Evolutionary conservation across 2,113 vertebrate genomes (phyloP), one percentile per base, ranked within the genome.

Genomic region (Typhlomys cinereus): DNA sequence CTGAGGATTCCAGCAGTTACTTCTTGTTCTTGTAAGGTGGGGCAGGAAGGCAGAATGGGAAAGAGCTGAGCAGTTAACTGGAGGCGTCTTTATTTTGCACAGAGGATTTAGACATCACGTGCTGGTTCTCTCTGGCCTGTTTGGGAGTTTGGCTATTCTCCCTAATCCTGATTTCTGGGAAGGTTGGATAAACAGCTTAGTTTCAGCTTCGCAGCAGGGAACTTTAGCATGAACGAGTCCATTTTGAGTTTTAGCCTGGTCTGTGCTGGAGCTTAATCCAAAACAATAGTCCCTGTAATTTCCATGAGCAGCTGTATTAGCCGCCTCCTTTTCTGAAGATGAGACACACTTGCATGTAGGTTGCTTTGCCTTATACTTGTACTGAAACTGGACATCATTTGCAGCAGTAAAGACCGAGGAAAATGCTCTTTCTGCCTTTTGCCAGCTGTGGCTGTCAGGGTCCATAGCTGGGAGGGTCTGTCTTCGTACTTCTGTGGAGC

Each of bases 81-180:
- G 31, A 54, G 17, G 25, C 20, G 29, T 7, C 23, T 67, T 31
- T 50, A 17, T 64, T 90, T 62, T 71, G 44, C 83, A 21, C 66
- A 75, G n/a, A 84, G 57, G 9, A 27, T 75, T 75, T 52, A 73
- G 36, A 48, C 29, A 20, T 36, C 57, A 50, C 59, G 41, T 48
- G 7, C 17, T 29, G 14, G 15, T 50, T 85, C 50, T 61, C 46
- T 69, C 27, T 69, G 18, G 73, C 52, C 62, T 59, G 9, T 69
- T 20, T 70, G n/a, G n/a, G 79, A 78, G 31, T 44, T 59, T 69
- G n/a, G 41, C 74, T 70, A 20, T 57, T 79, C 34, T 67, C 46
- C 54, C 48, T 91, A 50, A 92, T 85, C 74, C 73, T 70, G n/a
- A 48, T 46, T 92, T 70, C 50, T 84, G 41, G 27, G 39, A 69